These are phyloP conservation scores for Sebastes matsubarae DNA, from an alignment of 2,797 vertebrate species.

Conservation along the genomic window DNA sequence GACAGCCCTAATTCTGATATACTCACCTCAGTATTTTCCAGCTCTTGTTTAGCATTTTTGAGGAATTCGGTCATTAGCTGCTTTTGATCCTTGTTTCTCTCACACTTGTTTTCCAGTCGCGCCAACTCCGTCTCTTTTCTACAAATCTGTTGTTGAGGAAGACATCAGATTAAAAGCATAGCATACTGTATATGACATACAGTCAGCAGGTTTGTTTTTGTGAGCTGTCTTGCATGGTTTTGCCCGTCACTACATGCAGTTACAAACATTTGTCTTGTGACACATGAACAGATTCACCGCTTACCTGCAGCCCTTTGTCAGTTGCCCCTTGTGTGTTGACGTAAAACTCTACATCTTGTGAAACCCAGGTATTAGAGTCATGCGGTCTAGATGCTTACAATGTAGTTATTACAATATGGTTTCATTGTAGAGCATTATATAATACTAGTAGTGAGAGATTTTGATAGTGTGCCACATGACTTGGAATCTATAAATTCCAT, in stretches of 20 bases:
- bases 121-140: conserved; percentile 79
- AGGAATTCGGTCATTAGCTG: conserved; percentile 78
- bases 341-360: neutral
- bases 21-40: conserved; percentile 87
- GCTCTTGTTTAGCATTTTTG: conserved; percentile 86
- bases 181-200: neutral
- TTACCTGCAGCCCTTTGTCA: neutral
- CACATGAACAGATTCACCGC: neutral
- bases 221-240: neutral
- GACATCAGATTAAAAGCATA: neutral
- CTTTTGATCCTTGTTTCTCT: conserved; percentile 79
- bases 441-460: neutral
- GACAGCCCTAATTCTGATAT: neutral
- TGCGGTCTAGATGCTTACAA: neutral
- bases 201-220: neutral
- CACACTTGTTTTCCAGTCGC: conserved; percentile 78
- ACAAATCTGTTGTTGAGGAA: conserved; percentile 79
- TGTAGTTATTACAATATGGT: neutral
- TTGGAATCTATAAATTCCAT: neutral
- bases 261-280: neutral
- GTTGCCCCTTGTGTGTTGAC: neutral
- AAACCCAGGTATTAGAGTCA: neutral
- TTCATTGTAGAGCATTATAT: neutral
- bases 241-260: neutral
- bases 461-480: neutral